Conservation (phyloP, 2,797 vertebrate species). For the Malurus leucopterus region DNA sequence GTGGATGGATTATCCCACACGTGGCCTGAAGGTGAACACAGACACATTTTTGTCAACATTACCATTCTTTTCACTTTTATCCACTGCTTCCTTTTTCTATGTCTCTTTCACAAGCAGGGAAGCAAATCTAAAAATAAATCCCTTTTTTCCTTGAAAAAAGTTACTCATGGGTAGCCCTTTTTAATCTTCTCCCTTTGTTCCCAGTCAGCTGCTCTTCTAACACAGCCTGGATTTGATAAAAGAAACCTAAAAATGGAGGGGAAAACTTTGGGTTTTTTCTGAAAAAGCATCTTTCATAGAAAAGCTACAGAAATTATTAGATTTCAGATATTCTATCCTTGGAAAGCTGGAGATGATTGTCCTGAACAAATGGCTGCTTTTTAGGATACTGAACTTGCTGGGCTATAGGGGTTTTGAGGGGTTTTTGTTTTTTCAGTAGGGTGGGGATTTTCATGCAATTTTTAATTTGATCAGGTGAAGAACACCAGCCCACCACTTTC, state of each 20-base stretch:
- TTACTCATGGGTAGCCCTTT: not conserved
- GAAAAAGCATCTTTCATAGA: not conserved
- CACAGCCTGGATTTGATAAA: not conserved
- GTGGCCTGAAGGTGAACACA: not conserved
- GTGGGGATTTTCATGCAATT: not conserved
- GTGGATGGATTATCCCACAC: not conserved
- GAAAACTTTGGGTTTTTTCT: not conserved
- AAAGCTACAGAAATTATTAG: not conserved
- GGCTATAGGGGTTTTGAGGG: not conserved
- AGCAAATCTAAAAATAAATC: slow-evolving; percentile 20
- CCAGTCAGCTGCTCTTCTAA: not conserved
- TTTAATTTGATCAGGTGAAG: not conserved
- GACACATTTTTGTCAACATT: not conserved
- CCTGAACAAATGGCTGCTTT: not conserved
- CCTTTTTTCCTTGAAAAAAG: not conserved
- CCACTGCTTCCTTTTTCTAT: not conserved
- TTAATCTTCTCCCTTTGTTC: not conserved
- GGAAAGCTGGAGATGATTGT: not conserved
- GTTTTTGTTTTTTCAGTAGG: not conserved
- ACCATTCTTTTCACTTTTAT: not conserved
- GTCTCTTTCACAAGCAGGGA: not conserved
- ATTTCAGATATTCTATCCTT: not conserved
- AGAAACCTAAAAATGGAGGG: not conserved
- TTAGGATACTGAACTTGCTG: not conserved
- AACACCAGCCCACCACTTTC: not conserved